Base-by-base conservation (phyloP, 2,797 vertebrate species). In the Aplochiton taeniatus region DNA sequence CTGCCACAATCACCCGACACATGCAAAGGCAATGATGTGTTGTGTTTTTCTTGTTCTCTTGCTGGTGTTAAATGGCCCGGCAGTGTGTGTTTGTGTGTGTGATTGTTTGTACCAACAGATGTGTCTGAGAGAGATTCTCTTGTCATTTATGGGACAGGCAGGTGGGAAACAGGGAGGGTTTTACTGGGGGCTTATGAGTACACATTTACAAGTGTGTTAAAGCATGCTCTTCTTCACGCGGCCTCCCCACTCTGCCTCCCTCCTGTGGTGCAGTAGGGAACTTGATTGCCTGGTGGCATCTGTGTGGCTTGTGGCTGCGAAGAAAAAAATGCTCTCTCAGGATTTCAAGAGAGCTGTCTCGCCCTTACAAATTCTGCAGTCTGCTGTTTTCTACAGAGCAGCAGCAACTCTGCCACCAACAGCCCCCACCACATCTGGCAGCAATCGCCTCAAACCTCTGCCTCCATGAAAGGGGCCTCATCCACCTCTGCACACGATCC, bases 361-460 rank as follows among this genome's bases (percentile, higher is more conserved):
- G 11, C 52, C 4, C 52, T 11, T 8, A 54, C 52, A 54, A 18
- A 54, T 6, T 31, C 31, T 31, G 31, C 31, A 31, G 31, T 31
- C 31, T 2, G 31, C 31, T 31, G 31, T 31, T 31, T 31, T 31
- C 31, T 2, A 31, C 31, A 6, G n/a, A 2, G 6, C 31, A 31
- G 3, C 31, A 31, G 31, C 31, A 31, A 6, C 31, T 6, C 31
- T 31, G 6, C 31, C 31, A 31, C 6, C 31, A 31, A 31, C 31
- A 31, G 31, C 31, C 31, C 31, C 52, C 52, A n/a, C 52, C 8
- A 83, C 88, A 90, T 90, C 89, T 89, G 89, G 89, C 85, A 85
- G 73, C 71, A 76, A 83, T 89, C 4, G 44, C 42, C 69, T 68
- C 19, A 59, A 80, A 64, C 63, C 68, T 81, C 78, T 76, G 65